Evolutionary conservation across 2,113 vertebrate genomes (phyloP).

Genomic region (Hippocampus comes): DNA sequence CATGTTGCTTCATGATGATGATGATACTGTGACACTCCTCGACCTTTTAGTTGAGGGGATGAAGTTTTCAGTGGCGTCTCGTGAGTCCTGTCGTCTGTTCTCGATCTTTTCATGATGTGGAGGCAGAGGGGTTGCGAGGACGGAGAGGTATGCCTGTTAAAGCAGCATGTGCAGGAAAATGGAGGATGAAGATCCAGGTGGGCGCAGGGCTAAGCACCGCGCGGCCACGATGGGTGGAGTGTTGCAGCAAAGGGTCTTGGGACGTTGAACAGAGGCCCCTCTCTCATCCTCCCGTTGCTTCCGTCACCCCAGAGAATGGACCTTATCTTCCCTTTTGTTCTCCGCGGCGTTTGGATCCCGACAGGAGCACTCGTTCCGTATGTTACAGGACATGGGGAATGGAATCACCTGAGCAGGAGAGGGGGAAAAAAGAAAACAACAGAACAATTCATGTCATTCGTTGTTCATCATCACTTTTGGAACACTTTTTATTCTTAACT

Average conservation of each 20-base stretch:
- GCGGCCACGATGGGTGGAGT: constrained; percentile 62
- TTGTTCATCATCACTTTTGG: too few species aligned
- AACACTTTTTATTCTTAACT: too few species aligned
- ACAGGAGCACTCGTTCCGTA: constrained; percentile 89
- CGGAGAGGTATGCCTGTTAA: constrained; percentile 77
- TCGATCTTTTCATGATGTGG: constrained; percentile 56
- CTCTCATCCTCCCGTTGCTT: constrained; percentile 11
- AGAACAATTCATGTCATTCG: not conserved
- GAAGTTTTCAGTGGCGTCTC: constrained; percentile 48
- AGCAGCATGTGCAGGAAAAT: constrained; percentile 75
- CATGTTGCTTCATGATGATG: constrained; percentile 28
- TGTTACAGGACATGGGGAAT: constrained; percentile 93
- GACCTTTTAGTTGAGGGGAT: constrained; percentile 47
- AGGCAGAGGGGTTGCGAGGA: constrained; percentile 73
- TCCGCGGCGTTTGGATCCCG: constrained; percentile 87
- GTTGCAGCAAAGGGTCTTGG: constrained; percentile 69
- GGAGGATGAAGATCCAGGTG: constrained; percentile 57
- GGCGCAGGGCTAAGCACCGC: constrained; percentile 65
- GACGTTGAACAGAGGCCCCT: constrained; percentile 41
- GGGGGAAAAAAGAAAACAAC: not conserved
- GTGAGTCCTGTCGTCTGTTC: constrained; percentile 47
- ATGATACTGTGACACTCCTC: constrained; percentile 33
- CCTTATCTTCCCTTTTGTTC: constrained; percentile 79
- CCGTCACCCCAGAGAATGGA: constrained; percentile 82
- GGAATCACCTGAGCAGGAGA: constrained; percentile 83